Conservation (phyloP, 2,888 invertebrate genomes). For the Oscheius myriophilus region DNA sequence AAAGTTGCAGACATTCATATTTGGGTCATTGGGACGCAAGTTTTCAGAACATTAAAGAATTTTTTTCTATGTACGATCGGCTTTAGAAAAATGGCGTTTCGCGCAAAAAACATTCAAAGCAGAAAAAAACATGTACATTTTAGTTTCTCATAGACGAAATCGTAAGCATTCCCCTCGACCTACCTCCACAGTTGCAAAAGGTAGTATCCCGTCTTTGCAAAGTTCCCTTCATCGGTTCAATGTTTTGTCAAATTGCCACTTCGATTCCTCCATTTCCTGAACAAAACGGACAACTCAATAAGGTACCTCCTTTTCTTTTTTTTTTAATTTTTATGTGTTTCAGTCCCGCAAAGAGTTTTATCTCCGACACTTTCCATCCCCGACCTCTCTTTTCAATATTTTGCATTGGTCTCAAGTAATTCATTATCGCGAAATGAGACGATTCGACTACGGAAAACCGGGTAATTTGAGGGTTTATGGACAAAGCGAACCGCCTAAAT, state of each 20-base stretch:
- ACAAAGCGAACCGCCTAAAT: slow-evolving; percentile 10
- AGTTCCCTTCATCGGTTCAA: neutral
- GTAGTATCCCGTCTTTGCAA: neutral
- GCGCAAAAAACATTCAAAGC: too few relatives aligned
- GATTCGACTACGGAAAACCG: slow-evolving; percentile 30
- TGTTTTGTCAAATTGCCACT: slow-evolving; percentile 11
- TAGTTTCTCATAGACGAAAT: neutral
- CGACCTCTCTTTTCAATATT: slow-evolving; percentile 37
- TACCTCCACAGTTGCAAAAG: slow-evolving; percentile 28
- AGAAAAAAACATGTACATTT: too few relatives aligned
- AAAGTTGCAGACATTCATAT: too few relatives aligned
- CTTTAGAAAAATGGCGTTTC: too few relatives aligned
- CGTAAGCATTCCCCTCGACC: neutral
- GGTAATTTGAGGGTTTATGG: slow-evolving; percentile 9
- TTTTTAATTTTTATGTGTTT: neutral
- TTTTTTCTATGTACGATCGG: too few relatives aligned
- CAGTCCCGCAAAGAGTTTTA: slow-evolving; percentile 12
- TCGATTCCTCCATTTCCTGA: slow-evolving; percentile 21
- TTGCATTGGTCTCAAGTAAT: slow-evolving; percentile 41
- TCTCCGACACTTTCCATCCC: slow-evolving; percentile 24
- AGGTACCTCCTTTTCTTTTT: slow-evolving; percentile 7
- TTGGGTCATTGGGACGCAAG: too few relatives aligned
- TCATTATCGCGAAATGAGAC: slow-evolving; percentile 35
- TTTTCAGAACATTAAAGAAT: too few relatives aligned
- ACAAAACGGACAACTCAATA: slow-evolving; percentile 33